Conservation (phyloP, 1,140 invertebrate genomes). For the Dendroctonus ponderosae region DNA sequence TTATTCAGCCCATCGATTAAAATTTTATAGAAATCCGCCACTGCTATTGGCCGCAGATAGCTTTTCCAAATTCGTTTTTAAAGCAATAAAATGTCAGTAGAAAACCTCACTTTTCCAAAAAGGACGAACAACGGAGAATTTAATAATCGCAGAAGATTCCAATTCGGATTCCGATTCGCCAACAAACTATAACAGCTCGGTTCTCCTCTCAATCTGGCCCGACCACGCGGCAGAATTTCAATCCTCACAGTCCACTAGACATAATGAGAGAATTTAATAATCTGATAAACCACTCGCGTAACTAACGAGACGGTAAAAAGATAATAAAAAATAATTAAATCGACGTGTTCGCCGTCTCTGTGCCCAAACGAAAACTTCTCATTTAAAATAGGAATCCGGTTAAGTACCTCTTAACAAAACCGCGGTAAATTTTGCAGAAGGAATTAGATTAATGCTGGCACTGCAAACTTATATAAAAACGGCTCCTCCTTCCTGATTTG, state of each 20-base stretch:
- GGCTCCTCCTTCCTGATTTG: conserved; percentile 20
- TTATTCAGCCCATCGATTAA: no score
- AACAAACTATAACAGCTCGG: not conserved
- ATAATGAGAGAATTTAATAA: conserved; percentile 16
- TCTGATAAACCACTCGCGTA: conserved; percentile 7
- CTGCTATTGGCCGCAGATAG: no score
- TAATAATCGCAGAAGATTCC: not conserved
- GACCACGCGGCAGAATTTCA: not conserved
- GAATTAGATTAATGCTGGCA: conserved; percentile 31
- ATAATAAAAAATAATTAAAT: conserved; percentile 21
- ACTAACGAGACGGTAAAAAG: not conserved
- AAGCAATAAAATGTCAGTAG: no score
- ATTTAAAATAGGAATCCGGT: conserved; percentile 29
- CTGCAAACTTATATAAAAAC: conserved; percentile 28
- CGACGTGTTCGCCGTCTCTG: not conserved
- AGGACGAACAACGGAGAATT: no score
- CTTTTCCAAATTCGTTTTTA: no score
- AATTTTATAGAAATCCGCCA: no score
- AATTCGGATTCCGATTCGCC: conserved; percentile 2
- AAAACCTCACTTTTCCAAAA: no score
- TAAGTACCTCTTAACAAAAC: conserved; percentile 31
- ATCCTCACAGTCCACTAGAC: conserved; percentile 2
- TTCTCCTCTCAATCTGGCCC: not conserved
- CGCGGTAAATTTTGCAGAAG: conserved; percentile 27
- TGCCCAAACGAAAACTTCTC: conserved; percentile 12